phyloP scores from a whole-genome alignment of 2,797 vertebrate genomes.

The Malacoctenus gilli region DNA sequence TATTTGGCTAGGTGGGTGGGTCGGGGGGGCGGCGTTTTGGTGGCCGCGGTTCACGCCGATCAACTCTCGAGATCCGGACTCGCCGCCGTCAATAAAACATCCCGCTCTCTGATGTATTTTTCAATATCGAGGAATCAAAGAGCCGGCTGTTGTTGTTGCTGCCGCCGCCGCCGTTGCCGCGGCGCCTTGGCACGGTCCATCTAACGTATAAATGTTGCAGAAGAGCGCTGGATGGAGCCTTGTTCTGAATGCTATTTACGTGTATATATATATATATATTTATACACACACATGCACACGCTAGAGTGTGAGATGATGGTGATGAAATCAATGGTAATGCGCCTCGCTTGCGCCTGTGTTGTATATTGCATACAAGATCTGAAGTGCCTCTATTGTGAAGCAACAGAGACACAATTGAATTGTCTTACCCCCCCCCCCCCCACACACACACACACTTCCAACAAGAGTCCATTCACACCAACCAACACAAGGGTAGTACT shows the following conservation, averaged over 20 bases:
- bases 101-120: conserved; percentile 45
- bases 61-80: conserved; percentile 4
- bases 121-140: conserved; percentile 6
- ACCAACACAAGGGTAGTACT: too few species aligned
- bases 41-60: too few species aligned
- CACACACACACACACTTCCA: too few species aligned
- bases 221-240: neutral
- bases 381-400: neutral
- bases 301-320: conserved; percentile 27
- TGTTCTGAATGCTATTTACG: conserved; percentile 17
- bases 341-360: conserved; percentile 34
- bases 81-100: conserved; percentile 32
- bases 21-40: too few species aligned
- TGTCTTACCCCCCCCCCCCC: too few species aligned
- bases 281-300: conserved; percentile 18
- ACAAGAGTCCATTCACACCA: too few species aligned
- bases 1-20: too few species aligned
- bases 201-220: conserved; percentile 46
- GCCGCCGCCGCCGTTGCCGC: too few species aligned
- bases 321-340: conserved; percentile 56
- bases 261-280: too few species aligned
- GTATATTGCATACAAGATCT: conserved; percentile 47
- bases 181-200: too few species aligned
- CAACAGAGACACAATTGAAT: too few species aligned
- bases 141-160: conserved; percentile 1